Evolutionary conservation across 1,140 invertebrate species (phyloP).

Genomic region (Brachionus koreanus): DNA sequence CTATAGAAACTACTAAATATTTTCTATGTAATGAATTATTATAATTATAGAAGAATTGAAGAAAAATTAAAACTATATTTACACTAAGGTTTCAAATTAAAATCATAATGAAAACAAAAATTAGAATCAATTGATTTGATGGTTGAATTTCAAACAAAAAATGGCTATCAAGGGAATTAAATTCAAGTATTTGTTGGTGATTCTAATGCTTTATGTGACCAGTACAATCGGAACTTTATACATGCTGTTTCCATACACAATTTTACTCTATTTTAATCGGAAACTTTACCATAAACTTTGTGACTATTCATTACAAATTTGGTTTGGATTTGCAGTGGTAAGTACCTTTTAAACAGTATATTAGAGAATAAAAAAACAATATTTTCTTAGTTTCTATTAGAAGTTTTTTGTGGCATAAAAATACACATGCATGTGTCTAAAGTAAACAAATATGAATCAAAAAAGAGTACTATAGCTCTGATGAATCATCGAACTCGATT

Average conservation of each 20-base stretch:
- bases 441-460: constrained; percentile 14
- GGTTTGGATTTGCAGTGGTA: constrained; percentile 38
- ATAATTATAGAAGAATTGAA: not conserved
- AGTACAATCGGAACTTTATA: constrained; percentile 25
- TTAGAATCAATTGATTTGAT: constrained; percentile 10
- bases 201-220: constrained; percentile 14
- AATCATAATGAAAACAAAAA: not conserved
- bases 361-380: not conserved
- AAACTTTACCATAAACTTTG: constrained; percentile 8
- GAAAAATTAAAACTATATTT: not conserved
- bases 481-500: constrained; percentile 41
- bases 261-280: not conserved
- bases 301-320: not conserved
- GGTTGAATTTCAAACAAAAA: not conserved
- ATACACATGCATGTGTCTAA: constrained; percentile 16
- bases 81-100: not conserved
- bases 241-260: constrained; percentile 22
- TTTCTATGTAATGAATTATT: constrained; percentile 10
- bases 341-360: not conserved
- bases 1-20: constrained; percentile 14
- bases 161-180: not conserved
- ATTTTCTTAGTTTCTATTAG: constrained; percentile 5
- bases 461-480: not conserved
- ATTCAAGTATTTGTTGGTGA: not conserved
- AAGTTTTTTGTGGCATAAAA: not conserved